These are phyloP conservation scores for Leptobrachium ailaonicum DNA, from an alignment of 2,113 vertebrate genomes.

Conservation along the genomic window DNA sequence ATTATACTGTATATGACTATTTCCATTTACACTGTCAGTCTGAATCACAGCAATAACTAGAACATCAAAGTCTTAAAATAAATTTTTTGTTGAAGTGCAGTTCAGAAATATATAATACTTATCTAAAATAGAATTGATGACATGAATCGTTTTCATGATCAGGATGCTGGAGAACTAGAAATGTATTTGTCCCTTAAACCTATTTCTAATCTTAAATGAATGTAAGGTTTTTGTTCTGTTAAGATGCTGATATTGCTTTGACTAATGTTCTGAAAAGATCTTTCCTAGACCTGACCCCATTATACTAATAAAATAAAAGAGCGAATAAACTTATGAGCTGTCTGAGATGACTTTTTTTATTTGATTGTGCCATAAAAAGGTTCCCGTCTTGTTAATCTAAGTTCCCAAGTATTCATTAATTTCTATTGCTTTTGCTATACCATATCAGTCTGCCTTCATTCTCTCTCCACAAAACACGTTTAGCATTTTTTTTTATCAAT, in stretches of 20 bases:
- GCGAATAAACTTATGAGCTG: conserved; percentile 30
- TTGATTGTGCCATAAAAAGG: conserved; percentile 39
- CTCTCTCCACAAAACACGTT: background rate
- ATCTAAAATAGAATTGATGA: background rate
- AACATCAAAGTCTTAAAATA: no score
- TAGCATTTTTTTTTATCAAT: conserved; percentile 19
- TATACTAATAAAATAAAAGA: conserved; percentile 33
- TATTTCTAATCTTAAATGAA: background rate
- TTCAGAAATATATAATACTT: no score
- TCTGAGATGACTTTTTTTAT: conserved; percentile 38
- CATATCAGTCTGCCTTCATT: conserved; percentile 1
- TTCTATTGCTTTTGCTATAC: conserved; percentile 34
- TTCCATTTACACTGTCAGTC: no score
- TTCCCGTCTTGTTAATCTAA: conserved; percentile 36
- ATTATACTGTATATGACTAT: no score
- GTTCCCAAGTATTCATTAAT: conserved; percentile 38
- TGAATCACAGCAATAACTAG: no score
- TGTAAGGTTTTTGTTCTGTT: background rate
- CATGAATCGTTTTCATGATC: background rate
- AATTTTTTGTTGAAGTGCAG: no score
- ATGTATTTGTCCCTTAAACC: background rate
- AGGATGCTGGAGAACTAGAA: background rate
- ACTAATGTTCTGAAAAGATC: conserved; percentile 8
- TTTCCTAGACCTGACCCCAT: conserved; percentile 17
- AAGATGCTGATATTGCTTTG: background rate